Evolutionary conservation across 2,113 vertebrate species (phyloP).

Genomic region (Prionailurus bengalensis): DNA sequence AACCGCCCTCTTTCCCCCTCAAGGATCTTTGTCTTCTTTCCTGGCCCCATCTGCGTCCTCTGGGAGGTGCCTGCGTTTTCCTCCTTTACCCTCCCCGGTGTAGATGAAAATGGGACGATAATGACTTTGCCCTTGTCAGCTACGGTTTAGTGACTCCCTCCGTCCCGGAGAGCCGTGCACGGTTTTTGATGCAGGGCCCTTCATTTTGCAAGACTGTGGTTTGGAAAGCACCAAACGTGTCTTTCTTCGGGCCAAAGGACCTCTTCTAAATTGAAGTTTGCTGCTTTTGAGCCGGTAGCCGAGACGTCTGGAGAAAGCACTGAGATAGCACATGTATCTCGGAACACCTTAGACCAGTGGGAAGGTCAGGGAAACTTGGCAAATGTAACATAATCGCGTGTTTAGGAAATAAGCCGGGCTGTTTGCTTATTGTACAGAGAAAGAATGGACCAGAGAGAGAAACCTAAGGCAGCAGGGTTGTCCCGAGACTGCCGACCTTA

Average conservation of each 20-base stretch:
- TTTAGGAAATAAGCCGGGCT: neutral
- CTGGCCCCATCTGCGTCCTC: neutral
- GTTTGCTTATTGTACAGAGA: neutral
- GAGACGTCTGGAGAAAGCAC: neutral
- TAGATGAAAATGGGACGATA: neutral
- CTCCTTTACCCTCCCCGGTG: neutral
- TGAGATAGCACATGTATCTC: neutral
- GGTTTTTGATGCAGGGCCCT: neutral
- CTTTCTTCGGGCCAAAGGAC: neutral
- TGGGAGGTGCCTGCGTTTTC: neutral
- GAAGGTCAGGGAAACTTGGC: neutral
- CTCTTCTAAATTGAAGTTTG: neutral
- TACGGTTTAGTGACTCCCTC: neutral
- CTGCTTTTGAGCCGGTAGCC: neutral
- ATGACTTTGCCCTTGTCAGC: neutral
- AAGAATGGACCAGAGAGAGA: neutral
- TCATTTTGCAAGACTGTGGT: neutral
- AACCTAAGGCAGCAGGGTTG: neutral
- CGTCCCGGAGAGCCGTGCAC: fast-evolving
- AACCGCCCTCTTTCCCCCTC: neutral
- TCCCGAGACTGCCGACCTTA: neutral
- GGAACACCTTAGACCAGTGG: neutral
- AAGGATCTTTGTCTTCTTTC: neutral
- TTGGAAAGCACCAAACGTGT: neutral
- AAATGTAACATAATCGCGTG: neutral